Conservation (phyloP, 2,888 invertebrate genomes). For the Allacma fusca region DNA sequence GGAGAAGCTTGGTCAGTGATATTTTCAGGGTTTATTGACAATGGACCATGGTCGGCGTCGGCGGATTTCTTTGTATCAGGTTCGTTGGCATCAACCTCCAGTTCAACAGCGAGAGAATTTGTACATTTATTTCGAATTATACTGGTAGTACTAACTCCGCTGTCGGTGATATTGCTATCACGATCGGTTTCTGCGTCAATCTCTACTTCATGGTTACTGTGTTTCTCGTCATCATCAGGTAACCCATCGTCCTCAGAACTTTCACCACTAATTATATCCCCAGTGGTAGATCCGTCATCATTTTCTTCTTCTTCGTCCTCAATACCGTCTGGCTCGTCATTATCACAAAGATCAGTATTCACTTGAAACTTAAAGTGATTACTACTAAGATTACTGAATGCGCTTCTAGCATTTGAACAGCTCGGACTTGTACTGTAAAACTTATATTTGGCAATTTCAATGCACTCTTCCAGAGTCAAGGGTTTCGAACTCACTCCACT, state of each 20-base stretch:
- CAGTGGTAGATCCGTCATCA: background rate
- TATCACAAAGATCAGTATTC: background rate
- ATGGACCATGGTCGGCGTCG: too few relatives aligned
- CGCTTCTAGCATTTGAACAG: conserved; percentile 4
- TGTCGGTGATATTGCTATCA: conserved; percentile 46
- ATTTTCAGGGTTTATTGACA: too few relatives aligned
- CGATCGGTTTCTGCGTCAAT: conserved; percentile 35
- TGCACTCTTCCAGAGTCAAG: conserved; percentile 22
- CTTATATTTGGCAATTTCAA: conserved; percentile 28
- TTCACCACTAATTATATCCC: background rate
- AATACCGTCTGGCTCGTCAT: conserved; percentile 17
- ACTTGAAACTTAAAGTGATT: background rate
- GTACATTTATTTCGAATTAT: background rate
- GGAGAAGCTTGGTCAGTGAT: too few relatives aligned
- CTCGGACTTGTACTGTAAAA: conserved; percentile 11
- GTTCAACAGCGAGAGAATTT: background rate
- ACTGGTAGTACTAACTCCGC: conserved; percentile 45
- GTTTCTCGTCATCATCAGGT: conserved; percentile 28
- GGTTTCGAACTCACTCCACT: background rate
- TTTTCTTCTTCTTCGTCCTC: conserved; percentile 42
- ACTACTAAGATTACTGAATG: conserved; percentile 20
- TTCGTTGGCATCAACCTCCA: background rate
- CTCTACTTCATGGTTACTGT: conserved; percentile 26
- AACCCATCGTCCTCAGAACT: conserved; percentile 32
- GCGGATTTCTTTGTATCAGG: too few relatives aligned